These are phyloP conservation scores for Oreamnos americanus DNA, from an alignment of 2,113 vertebrate genomes.

Conservation along the genomic window DNA sequence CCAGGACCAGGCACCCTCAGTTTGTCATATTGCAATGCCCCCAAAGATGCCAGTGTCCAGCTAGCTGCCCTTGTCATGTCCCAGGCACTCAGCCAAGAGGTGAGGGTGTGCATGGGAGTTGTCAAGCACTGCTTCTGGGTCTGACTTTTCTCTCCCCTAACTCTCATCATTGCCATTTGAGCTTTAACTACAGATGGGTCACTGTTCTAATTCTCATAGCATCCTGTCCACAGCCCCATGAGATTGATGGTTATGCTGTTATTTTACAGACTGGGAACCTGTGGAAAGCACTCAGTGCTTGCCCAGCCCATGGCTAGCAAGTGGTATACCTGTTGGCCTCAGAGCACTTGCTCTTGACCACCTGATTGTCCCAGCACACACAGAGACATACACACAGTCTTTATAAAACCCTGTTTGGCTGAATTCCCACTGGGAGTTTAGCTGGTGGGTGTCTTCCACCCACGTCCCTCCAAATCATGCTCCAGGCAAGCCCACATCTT, in stretches of 20 bases:
- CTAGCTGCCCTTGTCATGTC: background rate
- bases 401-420: background rate
- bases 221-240: background rate
- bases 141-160: background rate
- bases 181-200: too few relatives aligned
- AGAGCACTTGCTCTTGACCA: background rate
- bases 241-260: background rate
- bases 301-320: background rate
- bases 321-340: background rate
- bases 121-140: background rate
- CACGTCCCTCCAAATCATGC: background rate
- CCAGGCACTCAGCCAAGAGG: background rate
- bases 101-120: background rate
- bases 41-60: background rate
- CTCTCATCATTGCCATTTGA: background rate
- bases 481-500: background rate
- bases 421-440: too few relatives aligned
- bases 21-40: background rate
- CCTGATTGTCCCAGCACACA: background rate
- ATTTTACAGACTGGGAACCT: background rate
- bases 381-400: background rate
- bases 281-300: background rate
- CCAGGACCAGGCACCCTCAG: background rate
- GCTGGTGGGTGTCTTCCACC: background rate
- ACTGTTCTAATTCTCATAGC: background rate